Evolutionary conservation across 2,888 invertebrate species (phyloP).

Genomic region (Meta bourneti): DNA sequence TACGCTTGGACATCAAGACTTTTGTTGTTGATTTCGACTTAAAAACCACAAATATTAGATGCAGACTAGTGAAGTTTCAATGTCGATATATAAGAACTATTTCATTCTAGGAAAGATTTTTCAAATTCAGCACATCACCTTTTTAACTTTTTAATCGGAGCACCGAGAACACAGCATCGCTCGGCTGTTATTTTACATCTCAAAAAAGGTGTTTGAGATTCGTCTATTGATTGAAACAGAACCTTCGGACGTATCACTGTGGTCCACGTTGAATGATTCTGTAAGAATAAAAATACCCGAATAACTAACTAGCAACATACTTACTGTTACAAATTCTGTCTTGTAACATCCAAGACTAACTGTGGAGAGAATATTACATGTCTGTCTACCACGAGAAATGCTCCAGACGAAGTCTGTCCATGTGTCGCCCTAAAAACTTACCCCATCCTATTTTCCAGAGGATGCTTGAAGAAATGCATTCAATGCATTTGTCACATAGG

Average conservation of each 20-base stretch:
- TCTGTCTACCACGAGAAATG: no score
- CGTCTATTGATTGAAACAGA: neutral
- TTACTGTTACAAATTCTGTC: neutral
- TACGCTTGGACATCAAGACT: constrained; percentile 50
- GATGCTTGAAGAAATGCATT: no score
- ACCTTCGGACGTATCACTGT: neutral
- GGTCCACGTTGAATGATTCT: constrained; percentile 3
- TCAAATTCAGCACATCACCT: neutral
- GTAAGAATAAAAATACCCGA: constrained; percentile 26
- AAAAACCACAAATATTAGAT: neutral
- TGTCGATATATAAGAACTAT: neutral
- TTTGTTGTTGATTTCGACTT: neutral
- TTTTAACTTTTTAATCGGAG: neutral
- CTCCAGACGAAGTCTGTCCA: no score
- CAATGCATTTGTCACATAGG: no score
- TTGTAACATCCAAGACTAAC: neutral
- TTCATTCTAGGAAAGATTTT: neutral
- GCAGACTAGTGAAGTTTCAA: neutral
- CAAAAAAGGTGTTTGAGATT: neutral
- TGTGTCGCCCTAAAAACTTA: no score
- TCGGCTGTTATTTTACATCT: constrained; percentile 17
- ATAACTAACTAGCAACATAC: constrained; percentile 3
- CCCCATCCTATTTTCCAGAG: no score
- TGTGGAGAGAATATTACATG: no score
- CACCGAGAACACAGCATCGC: neutral